Conservation (phyloP, 2,113 vertebrate genomes). For the Recurvirostra avosetta region DNA sequence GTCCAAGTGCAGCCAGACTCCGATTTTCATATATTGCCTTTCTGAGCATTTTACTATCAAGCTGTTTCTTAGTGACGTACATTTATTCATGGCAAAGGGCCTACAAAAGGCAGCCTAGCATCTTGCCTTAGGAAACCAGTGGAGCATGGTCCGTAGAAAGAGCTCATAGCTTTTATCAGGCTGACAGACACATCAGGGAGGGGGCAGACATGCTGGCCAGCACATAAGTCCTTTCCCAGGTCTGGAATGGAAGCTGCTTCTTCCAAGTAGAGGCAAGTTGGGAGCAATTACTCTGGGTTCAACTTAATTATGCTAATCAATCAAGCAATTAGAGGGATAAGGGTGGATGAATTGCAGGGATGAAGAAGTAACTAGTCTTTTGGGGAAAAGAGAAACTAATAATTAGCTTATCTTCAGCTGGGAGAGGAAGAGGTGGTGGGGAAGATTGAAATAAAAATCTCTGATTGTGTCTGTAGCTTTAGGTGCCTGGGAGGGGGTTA, state of each 20-base stretch:
- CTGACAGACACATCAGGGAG: neutral
- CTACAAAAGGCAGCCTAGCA: neutral
- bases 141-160: neutral
- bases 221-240: neutral
- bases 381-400: neutral
- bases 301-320: neutral
- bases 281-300: neutral
- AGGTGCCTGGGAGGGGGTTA: neutral
- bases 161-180: neutral
- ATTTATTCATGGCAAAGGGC: neutral
- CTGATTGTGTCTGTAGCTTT: neutral
- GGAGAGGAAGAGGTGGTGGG: neutral
- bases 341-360: neutral
- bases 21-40: neutral
- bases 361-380: neutral
- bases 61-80: neutral
- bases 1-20: neutral
- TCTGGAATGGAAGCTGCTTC: neutral
- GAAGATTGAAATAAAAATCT: neutral
- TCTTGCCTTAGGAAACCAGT: neutral
- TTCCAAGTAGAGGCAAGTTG: neutral
- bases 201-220: neutral
- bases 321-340: neutral
- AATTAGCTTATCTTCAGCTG: neutral
- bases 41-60: neutral